Evolutionary conservation across 2,113 vertebrate genomes (phyloP), one percentile per base, ranked within the genome.

Genomic region (Syrmaticus mikado): DNA sequence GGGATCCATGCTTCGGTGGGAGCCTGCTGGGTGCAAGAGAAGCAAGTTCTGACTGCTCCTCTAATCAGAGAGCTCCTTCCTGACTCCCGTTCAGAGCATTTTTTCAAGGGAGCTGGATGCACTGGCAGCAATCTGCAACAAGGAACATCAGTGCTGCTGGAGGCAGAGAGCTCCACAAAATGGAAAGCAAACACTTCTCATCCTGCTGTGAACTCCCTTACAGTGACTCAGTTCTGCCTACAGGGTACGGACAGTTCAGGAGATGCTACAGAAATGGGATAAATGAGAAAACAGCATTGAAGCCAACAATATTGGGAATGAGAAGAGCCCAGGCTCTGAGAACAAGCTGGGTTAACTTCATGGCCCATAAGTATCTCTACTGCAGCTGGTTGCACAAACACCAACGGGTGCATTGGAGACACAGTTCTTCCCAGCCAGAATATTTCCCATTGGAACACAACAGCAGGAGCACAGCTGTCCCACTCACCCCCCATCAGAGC

Each of bases 61-160:
- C 87, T 95, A 91, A 97, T 94, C 90, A 93, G 90, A 90, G 94
- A 90, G 82, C 82, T 94, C 82, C 93, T 97, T 96, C 93, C 96
- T 87, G 94, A 93, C 52, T 77, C 76, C 27, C 71, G 87, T 85
- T 65, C 87, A 90, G 94, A 95, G 79, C 6, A 71, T 88, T 91
- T 91, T 94, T 94, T 82, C 87, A 83, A 78, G 82, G 70, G 83
- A 81, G 57, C 53, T 68, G 79, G 85, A 81, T 61, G 61, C n/a
- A 28, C 1, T 88, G 94, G 87, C 64, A 74, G 82, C 72, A 46
- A 40, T 50, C 82, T 32, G 48, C 73, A 75, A 78, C 2, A 3
- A 65, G 68, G 60, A 40, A 25, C 30, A 13, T 78, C 48, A 27
- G 43, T 28, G 48, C 19, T 32, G 48, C 61, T 4, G 2, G 45